Evolutionary conservation across 2,113 vertebrate genomes (phyloP).

Genomic region (Calcarius ornatus): DNA sequence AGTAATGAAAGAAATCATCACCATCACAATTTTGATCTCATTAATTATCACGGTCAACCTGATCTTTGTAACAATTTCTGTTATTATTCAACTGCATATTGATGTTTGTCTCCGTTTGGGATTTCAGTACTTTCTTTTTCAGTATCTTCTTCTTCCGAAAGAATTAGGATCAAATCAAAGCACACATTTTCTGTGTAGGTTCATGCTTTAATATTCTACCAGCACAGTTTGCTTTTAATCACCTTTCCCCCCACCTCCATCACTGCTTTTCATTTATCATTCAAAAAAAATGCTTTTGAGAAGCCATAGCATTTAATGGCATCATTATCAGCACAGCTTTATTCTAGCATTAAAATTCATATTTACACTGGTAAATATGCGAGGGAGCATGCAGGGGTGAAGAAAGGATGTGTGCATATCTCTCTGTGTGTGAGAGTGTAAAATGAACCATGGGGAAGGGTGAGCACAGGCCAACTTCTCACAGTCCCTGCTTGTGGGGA

Average conservation of each 20-base stretch:
- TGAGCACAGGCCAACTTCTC: not conserved
- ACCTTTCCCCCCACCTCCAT: not conserved
- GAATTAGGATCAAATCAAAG: not conserved
- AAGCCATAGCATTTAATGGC: not conserved
- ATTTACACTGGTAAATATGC: not conserved
- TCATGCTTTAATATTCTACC: not conserved
- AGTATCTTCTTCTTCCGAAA: not conserved
- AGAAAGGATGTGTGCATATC: not conserved
- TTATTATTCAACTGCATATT: not conserved
- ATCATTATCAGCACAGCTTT: not conserved
- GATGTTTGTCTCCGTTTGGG: not conserved
- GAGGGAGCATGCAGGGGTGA: rapidly evolving
- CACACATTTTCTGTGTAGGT: not conserved
- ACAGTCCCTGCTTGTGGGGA: not conserved
- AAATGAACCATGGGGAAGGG: not conserved
- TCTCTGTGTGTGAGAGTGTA: not conserved
- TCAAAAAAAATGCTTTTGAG: not conserved
- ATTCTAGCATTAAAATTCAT: not conserved
- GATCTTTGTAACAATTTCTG: not conserved
- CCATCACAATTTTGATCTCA: not conserved
- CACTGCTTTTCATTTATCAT: not conserved
- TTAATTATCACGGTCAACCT: not conserved
- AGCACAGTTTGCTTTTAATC: not conserved
- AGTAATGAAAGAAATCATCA: not conserved
- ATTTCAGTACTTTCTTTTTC: not conserved